Conservation (phyloP, 2,113 vertebrate genomes). For the Dromas ardeola region DNA sequence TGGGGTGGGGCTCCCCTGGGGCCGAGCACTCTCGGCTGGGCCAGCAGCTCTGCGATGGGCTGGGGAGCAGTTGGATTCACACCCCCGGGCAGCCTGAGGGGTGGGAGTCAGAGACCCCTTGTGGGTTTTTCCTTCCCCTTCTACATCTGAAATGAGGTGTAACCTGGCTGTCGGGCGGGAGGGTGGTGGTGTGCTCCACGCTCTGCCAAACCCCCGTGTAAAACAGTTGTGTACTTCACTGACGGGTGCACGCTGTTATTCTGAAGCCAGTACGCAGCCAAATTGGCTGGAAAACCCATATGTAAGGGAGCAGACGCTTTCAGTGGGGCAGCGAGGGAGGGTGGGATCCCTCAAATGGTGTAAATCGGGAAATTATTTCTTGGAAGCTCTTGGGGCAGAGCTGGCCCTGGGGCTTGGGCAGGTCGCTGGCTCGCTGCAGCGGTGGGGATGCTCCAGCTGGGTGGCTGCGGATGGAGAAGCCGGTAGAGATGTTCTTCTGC, state of each 20-base stretch:
- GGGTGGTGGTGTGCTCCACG: rapidly evolving
- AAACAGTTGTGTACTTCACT: rapidly evolving
- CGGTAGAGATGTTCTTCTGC: not conserved
- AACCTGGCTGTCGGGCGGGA: not conserved
- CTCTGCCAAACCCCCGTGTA: rapidly evolving
- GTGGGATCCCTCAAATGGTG: rapidly evolving
- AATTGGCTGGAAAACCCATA: not conserved
- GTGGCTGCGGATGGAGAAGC: not conserved
- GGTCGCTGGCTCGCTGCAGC: not conserved
- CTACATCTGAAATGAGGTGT: rapidly evolving
- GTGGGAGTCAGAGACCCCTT: too few relatives aligned
- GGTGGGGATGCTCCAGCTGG: not conserved
- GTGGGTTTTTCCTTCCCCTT: rapidly evolving
- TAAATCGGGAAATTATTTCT: rapidly evolving
- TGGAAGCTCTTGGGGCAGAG: not conserved
- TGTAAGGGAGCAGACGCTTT: rapidly evolving
- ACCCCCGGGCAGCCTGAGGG: rapidly evolving
- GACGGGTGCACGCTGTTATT: rapidly evolving
- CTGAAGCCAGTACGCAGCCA: not conserved
- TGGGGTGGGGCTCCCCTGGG: rapidly evolving
- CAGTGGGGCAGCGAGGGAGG: not conserved
- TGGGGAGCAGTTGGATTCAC: not conserved
- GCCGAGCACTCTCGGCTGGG: not conserved
- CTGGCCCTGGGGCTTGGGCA: not conserved
- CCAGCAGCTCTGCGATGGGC: rapidly evolving